Percentiles rank a stretch among this genome's conserved stretches.
These are phyloP conservation scores for Protobothrops flavoviridis DNA, from an alignment of 2,113 vertebrate genomes.

Conservation along the genomic window DNA sequence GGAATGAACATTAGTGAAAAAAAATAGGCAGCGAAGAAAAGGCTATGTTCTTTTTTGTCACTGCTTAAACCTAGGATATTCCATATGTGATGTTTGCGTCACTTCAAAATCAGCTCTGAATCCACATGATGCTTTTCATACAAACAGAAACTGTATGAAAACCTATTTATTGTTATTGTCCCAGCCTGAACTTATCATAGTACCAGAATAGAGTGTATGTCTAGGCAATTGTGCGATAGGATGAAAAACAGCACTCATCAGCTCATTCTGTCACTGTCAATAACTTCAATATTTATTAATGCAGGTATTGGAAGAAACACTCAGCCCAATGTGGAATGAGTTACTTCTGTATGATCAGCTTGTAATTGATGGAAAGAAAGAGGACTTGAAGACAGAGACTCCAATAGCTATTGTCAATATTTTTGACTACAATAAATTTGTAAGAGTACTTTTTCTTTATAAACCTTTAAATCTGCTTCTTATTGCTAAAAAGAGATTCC, in stretches of 20 bases:
- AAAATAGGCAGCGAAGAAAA: neutral
- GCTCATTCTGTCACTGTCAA: neutral
- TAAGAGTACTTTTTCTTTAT: constrained; percentile 51
- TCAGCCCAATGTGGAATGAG: constrained; percentile 91
- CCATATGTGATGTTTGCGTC: neutral
- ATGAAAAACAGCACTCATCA: neutral
- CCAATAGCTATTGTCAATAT: constrained; percentile 83
- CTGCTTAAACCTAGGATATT: neutral
- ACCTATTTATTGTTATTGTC: neutral
- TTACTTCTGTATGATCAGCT: constrained; percentile 87
- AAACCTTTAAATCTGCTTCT: neutral
- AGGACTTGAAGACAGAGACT: constrained; percentile 82
- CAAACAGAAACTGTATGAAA: neutral
- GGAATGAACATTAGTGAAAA: neutral
- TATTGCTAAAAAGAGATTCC: neutral
- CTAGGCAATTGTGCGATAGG: neutral
- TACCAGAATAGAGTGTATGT: neutral
- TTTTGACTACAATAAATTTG: constrained; percentile 82
- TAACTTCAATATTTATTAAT: neutral
- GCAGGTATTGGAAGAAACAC: constrained; percentile 81
- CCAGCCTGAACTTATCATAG: neutral
- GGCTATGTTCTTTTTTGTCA: neutral
- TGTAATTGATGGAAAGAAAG: constrained; percentile 83
- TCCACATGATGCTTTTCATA: neutral
- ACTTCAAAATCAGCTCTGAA: neutral